Base-by-base conservation (phyloP, 2,113 vertebrate genomes). In the Corythaeola cristata region DNA sequence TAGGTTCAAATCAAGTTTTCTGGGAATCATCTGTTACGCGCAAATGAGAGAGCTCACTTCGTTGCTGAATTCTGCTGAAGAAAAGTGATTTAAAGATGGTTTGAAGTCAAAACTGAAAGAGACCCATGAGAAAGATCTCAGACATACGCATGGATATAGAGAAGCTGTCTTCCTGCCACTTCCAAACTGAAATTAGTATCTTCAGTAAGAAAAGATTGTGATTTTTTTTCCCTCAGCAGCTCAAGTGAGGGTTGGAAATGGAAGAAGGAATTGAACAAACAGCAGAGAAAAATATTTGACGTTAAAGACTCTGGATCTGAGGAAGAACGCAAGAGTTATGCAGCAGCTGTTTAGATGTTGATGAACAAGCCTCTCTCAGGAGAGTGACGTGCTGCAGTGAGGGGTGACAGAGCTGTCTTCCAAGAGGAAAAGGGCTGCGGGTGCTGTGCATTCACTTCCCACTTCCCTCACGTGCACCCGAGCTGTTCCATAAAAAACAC, bases 1-100 rank as follows among this genome's bases (percentile, higher is more conserved):
- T 62, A 39, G 35, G 41, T 88, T 94, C 59, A 85, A 95, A 91
- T 41, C 26, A 55, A 62, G 37, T 60, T 83, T 97, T 85, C 55
- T 83, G 85, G 71, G 32, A 86, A 56, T 52, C 39, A 35, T 69
- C 9, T 71, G 52, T 71, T 39, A 24, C 13, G 23, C 0, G 2
- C 80, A 91, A 96, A 85, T 35, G 19, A 32, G 44, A 77, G 55
- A 32, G 5, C 22, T 67, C 32, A 16, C 9, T 60, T 60, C 45
- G 76, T 83, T 53, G 30, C 41, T 35, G 32, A 64, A 39, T 39
- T 69, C 77, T 88, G 69, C 53, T 80, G 71, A 47, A 76, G 37
- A 35, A 56, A 85, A 62, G 45, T 32, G 59, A 63, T 79, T 91
- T 73, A 86, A 63, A 5, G 6, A 27, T 15, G 15, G n/a, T 66